Conservation (phyloP, 2,888 invertebrate genomes). For the Agrochola circellaris region DNA sequence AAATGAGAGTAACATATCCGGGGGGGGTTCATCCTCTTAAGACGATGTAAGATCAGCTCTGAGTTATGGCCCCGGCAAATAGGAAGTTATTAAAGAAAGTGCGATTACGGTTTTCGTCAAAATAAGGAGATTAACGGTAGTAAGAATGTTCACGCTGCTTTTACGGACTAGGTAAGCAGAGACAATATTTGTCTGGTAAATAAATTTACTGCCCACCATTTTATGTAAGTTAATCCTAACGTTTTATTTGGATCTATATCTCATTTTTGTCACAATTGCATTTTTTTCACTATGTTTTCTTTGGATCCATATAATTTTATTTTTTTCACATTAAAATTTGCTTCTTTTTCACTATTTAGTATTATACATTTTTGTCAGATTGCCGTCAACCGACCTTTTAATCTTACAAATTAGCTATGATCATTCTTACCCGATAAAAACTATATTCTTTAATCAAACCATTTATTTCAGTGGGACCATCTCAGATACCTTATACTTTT, state of each 20-base stretch:
- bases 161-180: neutral
- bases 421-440: neutral
- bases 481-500: neutral
- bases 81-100: slow-evolving; percentile 81
- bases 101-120: slow-evolving; percentile 56
- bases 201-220: neutral
- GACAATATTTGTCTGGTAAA: neutral
- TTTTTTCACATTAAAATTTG: neutral
- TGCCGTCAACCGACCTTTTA: neutral
- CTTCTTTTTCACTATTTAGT: neutral
- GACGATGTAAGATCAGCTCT: slow-evolving; percentile 85
- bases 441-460: neutral
- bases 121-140: slow-evolving; percentile 45
- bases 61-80: slow-evolving; percentile 82
- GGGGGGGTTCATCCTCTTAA: slow-evolving; percentile 85
- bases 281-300: too few relatives aligned
- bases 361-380: neutral
- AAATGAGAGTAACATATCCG: slow-evolving; percentile 81
- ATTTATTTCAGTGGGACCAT: neutral
- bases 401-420: neutral
- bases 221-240: too few relatives aligned
- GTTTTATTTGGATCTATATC: neutral
- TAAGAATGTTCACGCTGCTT: slow-evolving; percentile 11
- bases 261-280: neutral
- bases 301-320: too few relatives aligned